Base-by-base conservation (phyloP, 2,888 invertebrate species). In the Caenorhabditis parvicauda region DNA sequence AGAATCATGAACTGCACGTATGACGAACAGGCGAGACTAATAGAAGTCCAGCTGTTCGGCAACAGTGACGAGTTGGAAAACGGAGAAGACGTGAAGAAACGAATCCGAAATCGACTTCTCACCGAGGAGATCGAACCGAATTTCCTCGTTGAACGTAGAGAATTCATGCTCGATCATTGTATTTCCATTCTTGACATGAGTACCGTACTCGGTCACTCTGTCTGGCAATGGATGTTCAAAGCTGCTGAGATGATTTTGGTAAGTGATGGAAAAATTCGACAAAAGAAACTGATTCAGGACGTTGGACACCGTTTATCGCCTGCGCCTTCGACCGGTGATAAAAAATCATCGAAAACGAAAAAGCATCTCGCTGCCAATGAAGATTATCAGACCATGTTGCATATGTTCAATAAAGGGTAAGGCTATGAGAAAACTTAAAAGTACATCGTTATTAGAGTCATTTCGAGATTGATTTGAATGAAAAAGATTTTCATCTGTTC, bases 221-320 rank as follows among this genome's bases (percentile, higher is more conserved):
- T 64, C 17, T 74, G 74, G 74, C 61, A 67, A 41, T 74, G 72
- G 72, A 38, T 74, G 27, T 67, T 67, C 54, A 57, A 58, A 46
- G 61, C 64, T 7, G 42, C 50, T 9, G 69, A 69, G 44, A 66
- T 69, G 66, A 59, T 69, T 32, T 58, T 53, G 27, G 49, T 49
- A 45, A n/a, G 22, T 22, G 14, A 43, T n/a, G 14, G 21, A 0
- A 2, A 24, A 3, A 9, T 48, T 24, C 12, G 46, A 42, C 52
- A 14, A 42, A 52, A 14, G 50, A 51, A 32, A 27, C 6, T 39
- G 7, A 9, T 21, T 44, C 59, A 53, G 28, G 74, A 74, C 44
- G 74, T 74, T 14, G 74, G 74, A 2, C 74, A 74, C 54, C 67
- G 70, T 41, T 29, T 74, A 7, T 72, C 71, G 41, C 74, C 74